Evolutionary conservation across 2,113 vertebrate species (phyloP).

Genomic region (Sylvia atricapilla): DNA sequence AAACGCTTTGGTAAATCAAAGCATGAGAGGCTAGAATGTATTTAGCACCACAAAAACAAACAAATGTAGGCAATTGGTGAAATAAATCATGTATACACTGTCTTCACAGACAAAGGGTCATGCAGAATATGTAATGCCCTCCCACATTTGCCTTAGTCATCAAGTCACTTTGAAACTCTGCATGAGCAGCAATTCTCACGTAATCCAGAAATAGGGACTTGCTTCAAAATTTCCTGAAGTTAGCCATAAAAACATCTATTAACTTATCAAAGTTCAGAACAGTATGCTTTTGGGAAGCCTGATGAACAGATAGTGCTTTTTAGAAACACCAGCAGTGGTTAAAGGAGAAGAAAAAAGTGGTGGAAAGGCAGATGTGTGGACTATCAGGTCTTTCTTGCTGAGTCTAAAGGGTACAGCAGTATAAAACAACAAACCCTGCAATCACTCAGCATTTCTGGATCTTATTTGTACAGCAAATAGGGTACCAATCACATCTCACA

Average conservation of each 20-base stretch:
- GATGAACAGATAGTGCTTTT: not conserved
- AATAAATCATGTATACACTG: not conserved
- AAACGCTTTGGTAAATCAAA: conserved; percentile 16
- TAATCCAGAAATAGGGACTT: not conserved
- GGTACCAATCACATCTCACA: not conserved
- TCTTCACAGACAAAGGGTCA: not conserved
- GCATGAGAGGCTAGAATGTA: not conserved
- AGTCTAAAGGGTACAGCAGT: not conserved
- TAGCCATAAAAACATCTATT: not conserved
- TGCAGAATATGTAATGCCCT: not conserved
- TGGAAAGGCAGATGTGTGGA: not conserved
- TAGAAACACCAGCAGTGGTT: not conserved
- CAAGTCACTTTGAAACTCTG: not conserved
- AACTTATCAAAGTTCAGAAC: not conserved
- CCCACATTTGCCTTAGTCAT: not conserved
- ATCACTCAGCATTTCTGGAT: not conserved
- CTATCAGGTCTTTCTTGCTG: not conserved
- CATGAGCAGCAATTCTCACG: not conserved
- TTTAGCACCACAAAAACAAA: not conserved
- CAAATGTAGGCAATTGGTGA: not conserved
- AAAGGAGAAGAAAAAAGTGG: not conserved
- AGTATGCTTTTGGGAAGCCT: not conserved
- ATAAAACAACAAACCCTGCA: not conserved
- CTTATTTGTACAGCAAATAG: not conserved
- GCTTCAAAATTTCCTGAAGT: not conserved